These are phyloP conservation scores for Teleopsis dalmanni DNA, from an alignment of 1,140 invertebrate genomes.

Conservation along the genomic window DNA sequence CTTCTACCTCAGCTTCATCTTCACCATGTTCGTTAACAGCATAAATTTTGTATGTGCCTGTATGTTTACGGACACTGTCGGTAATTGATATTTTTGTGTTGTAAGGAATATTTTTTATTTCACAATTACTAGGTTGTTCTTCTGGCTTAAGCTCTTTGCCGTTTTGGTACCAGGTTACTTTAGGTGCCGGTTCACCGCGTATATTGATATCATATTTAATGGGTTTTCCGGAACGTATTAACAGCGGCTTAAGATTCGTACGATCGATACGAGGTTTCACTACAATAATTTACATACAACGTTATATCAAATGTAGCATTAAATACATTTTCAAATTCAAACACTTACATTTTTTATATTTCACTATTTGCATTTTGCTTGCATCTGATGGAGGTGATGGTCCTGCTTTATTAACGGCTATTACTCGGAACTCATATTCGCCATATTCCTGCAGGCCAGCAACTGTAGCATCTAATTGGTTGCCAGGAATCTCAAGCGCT, in stretches of 20 bases:
- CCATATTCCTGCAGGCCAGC: constrained; percentile 81
- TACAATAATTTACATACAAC: constrained; percentile 9
- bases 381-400: constrained; percentile 87
- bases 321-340: background rate
- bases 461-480: constrained; percentile 68
- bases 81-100: constrained; percentile 86
- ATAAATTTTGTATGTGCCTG: constrained; percentile 83
- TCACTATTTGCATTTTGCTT: constrained; percentile 84
- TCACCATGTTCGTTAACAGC: constrained; percentile 87
- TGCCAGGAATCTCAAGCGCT: constrained; percentile 79
- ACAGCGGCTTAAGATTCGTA: constrained; percentile 85
- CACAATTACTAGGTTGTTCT: constrained; percentile 58
- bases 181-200: constrained; percentile 88
- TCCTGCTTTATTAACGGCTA: constrained; percentile 95
- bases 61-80: constrained; percentile 74
- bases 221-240: constrained; percentile 82
- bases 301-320: too few species aligned
- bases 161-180: constrained; percentile 69
- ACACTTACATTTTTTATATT: constrained; percentile 76
- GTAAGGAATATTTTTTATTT: constrained; percentile 84
- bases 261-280: constrained; percentile 96
- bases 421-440: constrained; percentile 91
- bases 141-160: constrained; percentile 49
- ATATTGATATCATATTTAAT: constrained; percentile 92
- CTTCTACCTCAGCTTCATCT: constrained; percentile 89